A percentile compares a stretch with the other conserved stretches of the same genome.
These are phyloP conservation scores for Coranthus polyacanthus DNA, from an alignment of 2,797 vertebrate species.

Conservation along the genomic window DNA sequence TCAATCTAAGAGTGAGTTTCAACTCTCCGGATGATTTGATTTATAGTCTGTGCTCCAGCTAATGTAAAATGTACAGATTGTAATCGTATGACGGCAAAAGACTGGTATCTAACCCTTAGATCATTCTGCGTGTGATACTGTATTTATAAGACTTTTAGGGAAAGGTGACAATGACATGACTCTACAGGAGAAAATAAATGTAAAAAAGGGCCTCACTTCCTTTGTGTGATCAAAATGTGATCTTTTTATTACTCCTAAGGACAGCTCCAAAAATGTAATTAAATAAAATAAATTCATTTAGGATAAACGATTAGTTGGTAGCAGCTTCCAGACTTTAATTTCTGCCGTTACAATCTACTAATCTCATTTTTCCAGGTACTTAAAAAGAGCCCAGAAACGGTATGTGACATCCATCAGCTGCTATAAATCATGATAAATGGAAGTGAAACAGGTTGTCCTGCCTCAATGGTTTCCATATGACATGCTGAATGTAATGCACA, in stretches of 20 bases:
- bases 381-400: conserved; percentile 35
- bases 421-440: conserved; percentile 68
- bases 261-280: too few relatives aligned
- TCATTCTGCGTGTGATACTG: conserved; percentile 21
- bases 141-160: conserved; percentile 21
- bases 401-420: conserved; percentile 66
- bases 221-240: too few relatives aligned
- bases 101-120: conserved; percentile 13
- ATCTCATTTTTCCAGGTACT: not conserved
- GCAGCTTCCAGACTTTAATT: conserved; percentile 28
- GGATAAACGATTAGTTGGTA: conserved; percentile 17
- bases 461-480: conserved; percentile 77
- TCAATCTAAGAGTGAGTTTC: conserved; percentile 32
- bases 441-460: conserved; percentile 55
- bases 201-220: too few relatives aligned
- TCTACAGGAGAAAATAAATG: too few relatives aligned
- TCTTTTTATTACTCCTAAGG: not conserved
- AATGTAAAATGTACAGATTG: conserved; percentile 53
- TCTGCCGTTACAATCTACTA: not conserved
- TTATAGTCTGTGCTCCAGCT: conserved; percentile 31
- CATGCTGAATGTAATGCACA: conserved; percentile 20
- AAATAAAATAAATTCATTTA: too few relatives aligned
- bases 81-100: conserved; percentile 40
- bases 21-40: conserved; percentile 45
- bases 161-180: conserved; percentile 29